Conservation (phyloP, 2,113 vertebrate genomes). For the Lophura nycthemera region DNA sequence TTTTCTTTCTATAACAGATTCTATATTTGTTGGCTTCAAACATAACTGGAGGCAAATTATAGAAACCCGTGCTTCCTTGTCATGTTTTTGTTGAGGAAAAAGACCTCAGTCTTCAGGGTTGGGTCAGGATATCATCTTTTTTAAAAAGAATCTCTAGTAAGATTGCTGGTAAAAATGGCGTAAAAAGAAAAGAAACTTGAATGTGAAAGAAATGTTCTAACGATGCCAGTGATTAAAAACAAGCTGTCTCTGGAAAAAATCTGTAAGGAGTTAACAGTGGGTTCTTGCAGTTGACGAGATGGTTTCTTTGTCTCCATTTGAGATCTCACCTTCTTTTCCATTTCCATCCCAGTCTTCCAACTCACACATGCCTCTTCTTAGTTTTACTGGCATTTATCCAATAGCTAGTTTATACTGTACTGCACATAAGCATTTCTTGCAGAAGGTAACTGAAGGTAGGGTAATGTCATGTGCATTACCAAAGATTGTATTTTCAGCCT, state of each 20-base stretch:
- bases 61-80: not conserved
- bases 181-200: not conserved
- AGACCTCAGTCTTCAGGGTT: not conserved
- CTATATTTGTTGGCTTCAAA: conserved; percentile 32
- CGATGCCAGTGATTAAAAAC: not conserved
- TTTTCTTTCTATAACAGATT: not conserved
- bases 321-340: conserved; percentile 17
- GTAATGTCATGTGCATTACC: not conserved
- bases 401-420: not conserved
- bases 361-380: not conserved
- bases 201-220: not conserved
- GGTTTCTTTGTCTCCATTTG: not conserved
- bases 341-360: not conserved
- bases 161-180: not conserved
- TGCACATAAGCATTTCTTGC: not conserved
- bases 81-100: conserved; percentile 16
- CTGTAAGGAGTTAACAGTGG: not conserved
- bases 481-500: not conserved
- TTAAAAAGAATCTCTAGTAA: not conserved
- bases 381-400: conserved; percentile 15
- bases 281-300: conserved; percentile 3
- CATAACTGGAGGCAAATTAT: not conserved
- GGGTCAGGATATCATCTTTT: not conserved
- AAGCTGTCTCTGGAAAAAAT: not conserved
- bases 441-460: not conserved